Conservation (phyloP, 2,888 invertebrate genomes). For the Cantharis rustica region DNA sequence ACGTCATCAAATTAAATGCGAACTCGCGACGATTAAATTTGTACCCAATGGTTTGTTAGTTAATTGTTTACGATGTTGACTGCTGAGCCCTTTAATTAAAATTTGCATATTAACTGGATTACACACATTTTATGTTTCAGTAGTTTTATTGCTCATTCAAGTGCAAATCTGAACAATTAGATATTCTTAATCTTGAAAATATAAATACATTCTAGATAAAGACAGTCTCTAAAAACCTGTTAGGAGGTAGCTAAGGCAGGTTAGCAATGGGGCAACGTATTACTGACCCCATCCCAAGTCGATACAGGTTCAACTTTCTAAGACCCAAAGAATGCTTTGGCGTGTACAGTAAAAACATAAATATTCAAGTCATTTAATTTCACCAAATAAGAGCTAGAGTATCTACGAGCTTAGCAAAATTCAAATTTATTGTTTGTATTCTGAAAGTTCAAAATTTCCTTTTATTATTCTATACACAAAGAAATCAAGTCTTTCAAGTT, state of each 20-base stretch:
- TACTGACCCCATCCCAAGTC: constrained; percentile 33
- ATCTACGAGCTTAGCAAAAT: neutral
- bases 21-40: neutral
- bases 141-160: neutral
- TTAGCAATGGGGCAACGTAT: constrained; percentile 25
- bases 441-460: neutral
- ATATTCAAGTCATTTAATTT: constrained; percentile 29
- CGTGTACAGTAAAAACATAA: constrained; percentile 34
- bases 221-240: neutral
- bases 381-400: constrained; percentile 5
- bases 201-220: neutral
- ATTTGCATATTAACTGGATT: neutral
- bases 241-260: constrained; percentile 5
- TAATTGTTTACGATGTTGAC: neutral
- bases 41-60: neutral
- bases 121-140: neutral
- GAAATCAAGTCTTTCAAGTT: neutral
- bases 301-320: constrained; percentile 37
- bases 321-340: constrained; percentile 35
- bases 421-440: neutral
- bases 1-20: neutral
- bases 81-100: neutral
- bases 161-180: neutral
- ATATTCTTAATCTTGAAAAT: neutral
- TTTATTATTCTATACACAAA: neutral